phyloP scores from a whole-genome alignment of 2,888 invertebrate species.

The Allacma fusca region DNA sequence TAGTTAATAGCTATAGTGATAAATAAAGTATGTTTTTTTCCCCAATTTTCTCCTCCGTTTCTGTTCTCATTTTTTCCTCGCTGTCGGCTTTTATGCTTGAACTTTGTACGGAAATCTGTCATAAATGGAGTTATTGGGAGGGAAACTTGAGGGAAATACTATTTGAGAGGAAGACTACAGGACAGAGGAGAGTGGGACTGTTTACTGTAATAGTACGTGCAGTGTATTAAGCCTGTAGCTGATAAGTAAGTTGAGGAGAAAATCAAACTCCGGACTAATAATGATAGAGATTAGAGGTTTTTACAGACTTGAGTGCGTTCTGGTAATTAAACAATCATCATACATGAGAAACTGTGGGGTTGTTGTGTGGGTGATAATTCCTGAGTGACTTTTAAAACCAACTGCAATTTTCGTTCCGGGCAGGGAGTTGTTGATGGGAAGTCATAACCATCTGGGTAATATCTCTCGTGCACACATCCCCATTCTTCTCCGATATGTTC shows the following conservation, averaged over 20 bases:
- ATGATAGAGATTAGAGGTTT: slow-evolving; percentile 33
- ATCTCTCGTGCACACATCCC: slow-evolving; percentile 25
- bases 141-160: too few relatives aligned
- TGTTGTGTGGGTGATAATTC: slow-evolving; percentile 23
- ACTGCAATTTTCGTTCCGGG: slow-evolving; percentile 14
- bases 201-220: slow-evolving; percentile 6
- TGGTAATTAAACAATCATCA: slow-evolving; percentile 46
- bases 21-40: slow-evolving; percentile 45
- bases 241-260: not conserved
- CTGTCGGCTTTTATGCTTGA: slow-evolving; percentile 54
- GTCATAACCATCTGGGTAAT: slow-evolving; percentile 34
- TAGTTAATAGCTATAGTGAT: slow-evolving; percentile 32
- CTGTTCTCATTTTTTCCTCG: slow-evolving; percentile 27
- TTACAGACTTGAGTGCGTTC: slow-evolving; percentile 40
- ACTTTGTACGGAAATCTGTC: slow-evolving; percentile 46
- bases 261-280: slow-evolving; percentile 9
- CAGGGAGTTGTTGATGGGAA: slow-evolving; percentile 35
- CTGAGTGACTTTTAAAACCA: slow-evolving; percentile 31
- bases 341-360: slow-evolving; percentile 6
- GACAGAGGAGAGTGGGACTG: too few relatives aligned
- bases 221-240: not conserved
- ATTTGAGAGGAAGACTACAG: too few relatives aligned
- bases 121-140: slow-evolving; percentile 4
- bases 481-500: not conserved
- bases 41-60: slow-evolving; percentile 31